Base-by-base conservation (phyloP, 1,140 invertebrate genomes). In the Saccostrea echinata region DNA sequence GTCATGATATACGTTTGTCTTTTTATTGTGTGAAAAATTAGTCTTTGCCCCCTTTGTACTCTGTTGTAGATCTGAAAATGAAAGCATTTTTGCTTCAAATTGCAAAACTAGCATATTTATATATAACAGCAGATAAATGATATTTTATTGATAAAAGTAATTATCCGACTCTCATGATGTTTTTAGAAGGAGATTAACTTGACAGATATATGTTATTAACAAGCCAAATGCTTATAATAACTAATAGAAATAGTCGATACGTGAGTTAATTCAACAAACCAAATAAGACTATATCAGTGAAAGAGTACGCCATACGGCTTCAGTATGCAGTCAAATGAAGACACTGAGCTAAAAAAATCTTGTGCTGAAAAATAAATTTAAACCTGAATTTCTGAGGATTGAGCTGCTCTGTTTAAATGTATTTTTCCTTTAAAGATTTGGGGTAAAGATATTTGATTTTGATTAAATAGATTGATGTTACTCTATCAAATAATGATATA, bases 381-480 rank as follows among this genome's bases (percentile, higher is more conserved):
- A 43, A 43, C 6, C 9, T 43, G 9, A 43, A 43, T 43, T 43
- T 43, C 43, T 43, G 43, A 43, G 43, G 43, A 43, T 43, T 43
- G 43, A 43, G 43, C 9, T 43, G 68, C 24, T 3, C 13, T 1
- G 24, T 76, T 27, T 16, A 27, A 30, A 33, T 76, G 3, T 30
- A 33, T 30, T 27, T 76, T 33, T 21, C 30, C 24, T 12, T 76
- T 76, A 6, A 27, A 27, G 9, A 13, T 76, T 76, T 30, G 12
- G 9, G 13, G 64, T 30, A 71, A 71, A 71, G 12, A 71, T 24
- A 27, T 76, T 9, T 76, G 68, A 76, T 27, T 33, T 76, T 76
- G 68, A 30, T n/a, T 64, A 18, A 64, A n/a, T n/a, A 64, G 57
- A 64, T 24, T 64, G 21, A n/a, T 64, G 57, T 64, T 64, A 64